These are phyloP conservation scores for Drosophila paulistorum DNA, from an alignment of 1,140 invertebrate genomes.

Conservation along the genomic window DNA sequence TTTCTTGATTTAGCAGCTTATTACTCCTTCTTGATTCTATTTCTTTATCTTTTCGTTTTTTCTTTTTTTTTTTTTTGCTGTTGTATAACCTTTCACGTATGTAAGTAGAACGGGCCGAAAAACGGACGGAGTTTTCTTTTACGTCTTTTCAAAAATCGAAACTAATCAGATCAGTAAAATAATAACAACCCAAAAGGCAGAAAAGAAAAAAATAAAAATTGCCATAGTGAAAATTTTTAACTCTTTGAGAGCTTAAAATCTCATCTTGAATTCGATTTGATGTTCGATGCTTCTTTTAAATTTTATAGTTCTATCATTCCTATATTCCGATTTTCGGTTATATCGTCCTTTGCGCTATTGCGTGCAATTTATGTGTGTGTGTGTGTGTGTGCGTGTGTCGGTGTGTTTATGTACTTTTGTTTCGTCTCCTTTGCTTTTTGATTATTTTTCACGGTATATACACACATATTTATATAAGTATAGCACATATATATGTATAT, in stretches of 20 bases:
- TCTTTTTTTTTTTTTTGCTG: background rate
- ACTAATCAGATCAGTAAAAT: background rate
- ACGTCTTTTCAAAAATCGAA: background rate
- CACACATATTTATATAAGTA: conserved; percentile 9
- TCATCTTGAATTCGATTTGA: conserved; percentile 28
- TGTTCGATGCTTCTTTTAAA: conserved; percentile 46
- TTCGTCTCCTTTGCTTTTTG: background rate
- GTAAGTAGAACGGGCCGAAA: conserved; percentile 44
- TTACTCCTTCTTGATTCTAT: background rate
- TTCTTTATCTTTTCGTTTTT: background rate
- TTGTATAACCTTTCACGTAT: conserved; percentile 28
- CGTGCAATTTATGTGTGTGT: background rate
- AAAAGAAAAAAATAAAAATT: background rate
- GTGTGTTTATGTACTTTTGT: background rate
- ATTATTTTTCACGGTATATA: conserved; percentile 28
- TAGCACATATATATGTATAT: conserved; percentile 22
- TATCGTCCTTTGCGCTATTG: conserved; percentile 4
- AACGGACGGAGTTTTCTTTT: conserved; percentile 48
- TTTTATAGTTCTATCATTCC: background rate
- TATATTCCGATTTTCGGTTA: conserved; percentile 16
- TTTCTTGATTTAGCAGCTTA: conserved; percentile 25
- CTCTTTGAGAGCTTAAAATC: conserved; percentile 3
- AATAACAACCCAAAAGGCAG: background rate
- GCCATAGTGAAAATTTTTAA: background rate
- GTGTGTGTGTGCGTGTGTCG: background rate